A percentile compares a stretch with the other conserved stretches of the same genome.
Conservation (phyloP, 2,797 vertebrate species). For the Pagetopsis macropterus region DNA sequence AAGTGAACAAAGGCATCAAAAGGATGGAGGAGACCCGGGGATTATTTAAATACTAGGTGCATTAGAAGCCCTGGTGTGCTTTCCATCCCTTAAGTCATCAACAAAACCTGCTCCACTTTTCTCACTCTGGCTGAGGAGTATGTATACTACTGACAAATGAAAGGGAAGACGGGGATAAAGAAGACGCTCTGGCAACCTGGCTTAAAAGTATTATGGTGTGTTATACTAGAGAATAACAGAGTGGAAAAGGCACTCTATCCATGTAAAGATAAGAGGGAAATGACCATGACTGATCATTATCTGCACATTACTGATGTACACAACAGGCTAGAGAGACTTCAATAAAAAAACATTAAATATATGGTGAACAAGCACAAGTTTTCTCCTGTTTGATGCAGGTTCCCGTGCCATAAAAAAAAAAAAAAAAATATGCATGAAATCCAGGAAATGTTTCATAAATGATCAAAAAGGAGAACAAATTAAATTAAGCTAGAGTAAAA, state of each 20-base stretch:
- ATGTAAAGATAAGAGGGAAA: conserved; percentile 52
- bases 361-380: conserved; percentile 1
- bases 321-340: neutral
- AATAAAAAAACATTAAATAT: conserved; percentile 24
- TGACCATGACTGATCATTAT: conserved; percentile 44
- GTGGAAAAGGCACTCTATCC: conserved; percentile 48
- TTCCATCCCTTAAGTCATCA: conserved; percentile 83
- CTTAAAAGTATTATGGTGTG: conserved; percentile 77
- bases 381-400: neutral
- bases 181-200: conserved; percentile 62
- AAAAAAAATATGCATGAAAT: too few relatives aligned
- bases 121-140: conserved; percentile 72
- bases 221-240: conserved; percentile 67
- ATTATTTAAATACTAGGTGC: conserved; percentile 86
- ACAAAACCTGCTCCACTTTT: conserved; percentile 81
- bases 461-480: too few relatives aligned
- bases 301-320: conserved; percentile 3
- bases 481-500: too few relatives aligned
- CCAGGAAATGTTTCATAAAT: too few relatives aligned
- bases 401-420: neutral
- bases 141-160: conserved; percentile 75
- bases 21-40: conserved; percentile 80
- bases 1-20: conserved; percentile 86
- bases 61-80: conserved; percentile 81
- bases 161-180: conserved; percentile 68